Conservation (phyloP, 37 sponge, comb jelly and placozoan species). For the Axinella damicornis region DNA sequence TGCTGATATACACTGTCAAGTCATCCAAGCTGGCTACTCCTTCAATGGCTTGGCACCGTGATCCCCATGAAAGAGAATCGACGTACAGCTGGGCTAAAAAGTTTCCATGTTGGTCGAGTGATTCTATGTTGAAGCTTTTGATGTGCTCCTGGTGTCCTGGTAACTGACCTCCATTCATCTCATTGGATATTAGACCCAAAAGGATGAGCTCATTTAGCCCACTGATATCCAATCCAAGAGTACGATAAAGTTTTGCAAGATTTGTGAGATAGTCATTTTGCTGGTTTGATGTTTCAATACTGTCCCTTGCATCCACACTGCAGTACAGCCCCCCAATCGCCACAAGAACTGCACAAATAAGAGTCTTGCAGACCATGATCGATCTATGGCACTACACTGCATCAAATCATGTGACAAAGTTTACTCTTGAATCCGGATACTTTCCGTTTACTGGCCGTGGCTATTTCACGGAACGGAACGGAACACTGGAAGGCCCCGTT, state of each 20-base stretch:
- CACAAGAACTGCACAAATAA: too few species aligned
- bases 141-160: neutral
- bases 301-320: neutral
- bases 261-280: neutral
- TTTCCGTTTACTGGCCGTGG: too few species aligned
- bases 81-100: neutral
- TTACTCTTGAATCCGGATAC: too few species aligned
- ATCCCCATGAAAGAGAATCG: neutral
- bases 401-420: too few species aligned
- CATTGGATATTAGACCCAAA: neutral
- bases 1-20: neutral
- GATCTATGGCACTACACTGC: too few species aligned
- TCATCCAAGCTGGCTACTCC: neutral
- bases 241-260: neutral
- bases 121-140: neutral
- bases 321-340: too few species aligned
- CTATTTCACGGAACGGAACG: too few species aligned
- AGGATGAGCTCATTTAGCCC: neutral
- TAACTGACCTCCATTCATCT: neutral
- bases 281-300: neutral
- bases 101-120: neutral
- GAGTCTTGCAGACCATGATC: too few species aligned
- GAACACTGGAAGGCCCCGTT: too few species aligned
- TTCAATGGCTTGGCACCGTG: neutral
- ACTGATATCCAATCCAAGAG: neutral